Evolutionary conservation across 2,797 vertebrate genomes (phyloP), one percentile per base, ranked within the genome.

Genomic region (Chaetophractus vellerosus): DNA sequence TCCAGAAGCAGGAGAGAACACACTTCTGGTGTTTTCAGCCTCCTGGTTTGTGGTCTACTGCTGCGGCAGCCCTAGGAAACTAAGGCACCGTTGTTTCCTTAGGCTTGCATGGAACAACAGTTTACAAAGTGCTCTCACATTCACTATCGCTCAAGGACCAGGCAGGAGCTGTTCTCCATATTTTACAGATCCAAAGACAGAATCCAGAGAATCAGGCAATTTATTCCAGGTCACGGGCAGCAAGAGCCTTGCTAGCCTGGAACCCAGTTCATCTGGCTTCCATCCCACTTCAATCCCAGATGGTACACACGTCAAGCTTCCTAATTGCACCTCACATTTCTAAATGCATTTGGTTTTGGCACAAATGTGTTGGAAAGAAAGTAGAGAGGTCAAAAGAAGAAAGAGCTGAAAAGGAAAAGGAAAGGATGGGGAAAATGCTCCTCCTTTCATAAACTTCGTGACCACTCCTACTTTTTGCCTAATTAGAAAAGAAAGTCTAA

Each of bases 171-270:
- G 45, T 55, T 94, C 38, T 33, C 23, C 28, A 45, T 45, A 75
- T 82, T 91, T 83, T 78, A 78, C n/a, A 78, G 36, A 75, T 48
- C 31, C 88, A 68, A 88, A 96, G 63, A 74, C 16, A 94, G 69
- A 94, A 38, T 84, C 31, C 24, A 66, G 74, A 38, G 59, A 2
- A 24, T 24, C 38, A 50, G 71, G 52, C 18, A 38, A 28, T 79
- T 86, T 68, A 33, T 52, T 88, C 9, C 24, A 33, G 33, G 36
- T 94, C 69, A 85, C 14, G 75, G 69, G 18, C 41, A 68, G 28
- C 18, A 63, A 45, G 16, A 64, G 59, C 18, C 24, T 82, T 33
- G 23, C 4, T 19, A 64, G 2, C 50, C 57, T 64, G 50, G 50
- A 76, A 36, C 7, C 9, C 66, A 75, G 59, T 4, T 52, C 23